Percentiles rank a stretch among this genome's conserved stretches.
Evolutionary conservation across 2,113 vertebrate species (phyloP).

Genomic region (Microtus pennsylvanicus): DNA sequence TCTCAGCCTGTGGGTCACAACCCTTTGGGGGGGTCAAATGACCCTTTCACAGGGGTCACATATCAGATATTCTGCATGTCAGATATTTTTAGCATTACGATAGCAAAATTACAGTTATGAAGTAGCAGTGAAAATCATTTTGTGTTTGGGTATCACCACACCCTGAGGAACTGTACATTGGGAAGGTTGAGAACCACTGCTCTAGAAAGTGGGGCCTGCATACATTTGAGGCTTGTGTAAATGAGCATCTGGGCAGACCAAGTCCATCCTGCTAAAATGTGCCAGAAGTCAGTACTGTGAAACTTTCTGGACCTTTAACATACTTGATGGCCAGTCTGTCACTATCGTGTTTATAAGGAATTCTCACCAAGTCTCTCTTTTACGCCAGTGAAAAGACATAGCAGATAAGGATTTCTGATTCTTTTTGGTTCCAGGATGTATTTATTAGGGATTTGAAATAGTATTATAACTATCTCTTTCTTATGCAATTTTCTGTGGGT

Average conservation of each 20-base stretch:
- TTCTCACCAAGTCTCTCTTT: background rate
- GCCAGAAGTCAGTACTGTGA: background rate
- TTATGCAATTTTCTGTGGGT: background rate
- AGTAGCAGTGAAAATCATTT: background rate
- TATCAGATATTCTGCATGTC: background rate
- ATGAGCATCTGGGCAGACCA: background rate
- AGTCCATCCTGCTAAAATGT: background rate
- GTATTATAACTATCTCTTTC: constrained; percentile 24
- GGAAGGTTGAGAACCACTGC: background rate
- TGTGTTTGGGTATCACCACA: background rate
- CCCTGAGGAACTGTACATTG: background rate
- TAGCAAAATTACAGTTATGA: background rate
- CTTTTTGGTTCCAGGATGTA: background rate
- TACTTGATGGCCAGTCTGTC: background rate
- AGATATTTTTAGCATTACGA: background rate
- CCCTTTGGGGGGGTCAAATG: background rate
- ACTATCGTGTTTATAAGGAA: background rate
- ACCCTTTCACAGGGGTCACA: background rate
- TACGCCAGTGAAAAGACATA: background rate
- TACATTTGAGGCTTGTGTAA: background rate
- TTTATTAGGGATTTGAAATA: background rate
- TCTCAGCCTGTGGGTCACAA: background rate
- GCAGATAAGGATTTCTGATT: background rate
- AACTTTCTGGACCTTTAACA: background rate
- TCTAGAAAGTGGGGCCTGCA: background rate